Evolutionary conservation across 2,797 vertebrate genomes (phyloP), one percentile per base, ranked within the genome.

Genomic region (Cephalopachus bancanus): DNA sequence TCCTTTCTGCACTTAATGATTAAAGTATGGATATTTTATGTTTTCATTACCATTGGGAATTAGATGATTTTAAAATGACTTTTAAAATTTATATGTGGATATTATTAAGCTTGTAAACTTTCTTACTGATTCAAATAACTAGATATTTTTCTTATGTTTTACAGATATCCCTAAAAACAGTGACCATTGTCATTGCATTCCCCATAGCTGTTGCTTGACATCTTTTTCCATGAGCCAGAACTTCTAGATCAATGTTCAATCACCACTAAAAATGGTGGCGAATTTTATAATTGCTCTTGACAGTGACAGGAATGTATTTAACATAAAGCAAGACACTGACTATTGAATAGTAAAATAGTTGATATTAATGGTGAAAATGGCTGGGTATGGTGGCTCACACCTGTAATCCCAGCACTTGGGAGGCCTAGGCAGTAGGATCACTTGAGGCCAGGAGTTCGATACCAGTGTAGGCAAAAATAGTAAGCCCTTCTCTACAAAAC

Each of bases 181-280:
- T 37, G 22, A 20, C 28, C 60, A 26, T 57, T 76, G 17, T 5
- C 24, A 49, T 60, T 44, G 44, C 4, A 4, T 44, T 7, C 12
- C 37, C 28, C 10, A 0, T n/a, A 20, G 30, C 51, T 95, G 67
- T 79, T 91, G 30, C 7, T 72, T 62, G 20, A 44, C 19, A 57
- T 57, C 14, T 72, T 55, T 37, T 65, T 72, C 33, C 49, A 79
- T 60, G 28, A 91, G 24, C 16, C 30, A 72, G 55, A 91, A 90
- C n/a, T 37, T 64, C 44, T 65, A 83, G 64, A 72, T 78, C 20
- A 83, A 11, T 74, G 83, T 44, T 96, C 88, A 83, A 59, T 53
- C 76, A 91, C 55, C 51, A 72, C 26, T 88, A n/a, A 91, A 78
- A 71, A 53, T 67, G 7, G 30, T 53, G 26, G 24, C 16, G 33